phyloP scores from a whole-genome alignment of 2,113 vertebrate species.

The Antidorcas marsupialis region DNA sequence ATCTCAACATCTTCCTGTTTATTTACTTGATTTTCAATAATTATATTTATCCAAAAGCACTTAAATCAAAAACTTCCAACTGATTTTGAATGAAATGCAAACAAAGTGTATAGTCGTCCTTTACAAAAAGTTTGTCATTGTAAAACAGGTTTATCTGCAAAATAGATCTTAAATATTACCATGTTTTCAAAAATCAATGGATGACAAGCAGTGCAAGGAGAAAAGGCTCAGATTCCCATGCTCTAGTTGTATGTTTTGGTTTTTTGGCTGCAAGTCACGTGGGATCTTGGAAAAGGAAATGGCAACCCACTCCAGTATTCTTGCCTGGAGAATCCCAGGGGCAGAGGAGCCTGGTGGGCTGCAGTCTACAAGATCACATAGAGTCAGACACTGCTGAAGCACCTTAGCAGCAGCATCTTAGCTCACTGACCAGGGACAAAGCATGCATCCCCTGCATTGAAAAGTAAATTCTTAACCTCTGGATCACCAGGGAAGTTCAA shows the following conservation, averaged over 20 bases:
- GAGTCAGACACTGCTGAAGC: neutral
- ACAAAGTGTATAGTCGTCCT: neutral
- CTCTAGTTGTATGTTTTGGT: neutral
- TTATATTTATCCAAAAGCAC: neutral
- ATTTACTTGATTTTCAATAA: neutral
- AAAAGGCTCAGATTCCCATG: neutral
- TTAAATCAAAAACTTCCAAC: neutral
- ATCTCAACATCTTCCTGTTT: neutral
- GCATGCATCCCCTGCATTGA: neutral
- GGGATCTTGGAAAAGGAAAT: neutral
- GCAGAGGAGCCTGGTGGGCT: neutral
- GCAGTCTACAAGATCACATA: fast-evolving
- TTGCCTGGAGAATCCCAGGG: neutral
- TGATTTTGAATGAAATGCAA: neutral
- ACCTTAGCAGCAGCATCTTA: neutral
- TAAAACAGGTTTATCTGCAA: neutral
- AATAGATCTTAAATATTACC: neutral
- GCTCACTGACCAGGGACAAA: neutral
- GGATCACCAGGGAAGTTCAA: neutral
- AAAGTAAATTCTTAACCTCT: neutral
- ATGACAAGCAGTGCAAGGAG: neutral
- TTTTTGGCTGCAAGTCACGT: neutral
- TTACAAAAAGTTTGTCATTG: neutral
- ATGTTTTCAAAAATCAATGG: neutral
- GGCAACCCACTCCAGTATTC: neutral